phyloP scores from a whole-genome alignment of 2,888 invertebrate genomes.

The Nebria brevicollis region DNA sequence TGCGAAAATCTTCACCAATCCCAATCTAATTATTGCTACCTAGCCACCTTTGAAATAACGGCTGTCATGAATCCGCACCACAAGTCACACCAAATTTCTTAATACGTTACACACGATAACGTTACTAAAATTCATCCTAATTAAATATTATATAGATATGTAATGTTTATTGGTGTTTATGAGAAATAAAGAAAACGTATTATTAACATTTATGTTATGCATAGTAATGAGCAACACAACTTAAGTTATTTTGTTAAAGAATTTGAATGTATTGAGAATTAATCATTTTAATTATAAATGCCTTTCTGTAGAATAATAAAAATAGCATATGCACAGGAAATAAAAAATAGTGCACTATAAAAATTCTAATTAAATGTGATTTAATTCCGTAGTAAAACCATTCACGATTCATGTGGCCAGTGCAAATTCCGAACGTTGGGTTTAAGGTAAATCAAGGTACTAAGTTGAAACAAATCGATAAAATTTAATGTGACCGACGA shows the following conservation, averaged over 20 bases:
- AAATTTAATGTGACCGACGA: conserved; percentile 17
- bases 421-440: not conserved
- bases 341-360: conserved; percentile 1
- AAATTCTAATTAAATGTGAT: not conserved
- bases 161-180: too few relatives aligned
- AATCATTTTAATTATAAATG: not conserved
- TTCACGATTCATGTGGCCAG: not conserved
- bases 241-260: too few relatives aligned
- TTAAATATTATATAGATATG: too few relatives aligned
- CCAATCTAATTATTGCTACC: not conserved
- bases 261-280: not conserved
- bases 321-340: not conserved
- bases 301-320: not conserved
- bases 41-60: not conserved
- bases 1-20: conserved; percentile 10
- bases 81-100: too few relatives aligned
- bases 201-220: too few relatives aligned
- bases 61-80: not conserved
- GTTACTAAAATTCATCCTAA: too few relatives aligned
- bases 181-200: too few relatives aligned
- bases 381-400: not conserved
- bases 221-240: too few relatives aligned
- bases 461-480: conserved; percentile 14
- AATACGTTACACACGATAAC: not conserved
- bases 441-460: not conserved